Percentiles rank a stretch among this genome's conserved stretches.
Evolutionary conservation across 2,888 invertebrate genomes (phyloP).

Genomic region (Hyppa rectilinea): DNA sequence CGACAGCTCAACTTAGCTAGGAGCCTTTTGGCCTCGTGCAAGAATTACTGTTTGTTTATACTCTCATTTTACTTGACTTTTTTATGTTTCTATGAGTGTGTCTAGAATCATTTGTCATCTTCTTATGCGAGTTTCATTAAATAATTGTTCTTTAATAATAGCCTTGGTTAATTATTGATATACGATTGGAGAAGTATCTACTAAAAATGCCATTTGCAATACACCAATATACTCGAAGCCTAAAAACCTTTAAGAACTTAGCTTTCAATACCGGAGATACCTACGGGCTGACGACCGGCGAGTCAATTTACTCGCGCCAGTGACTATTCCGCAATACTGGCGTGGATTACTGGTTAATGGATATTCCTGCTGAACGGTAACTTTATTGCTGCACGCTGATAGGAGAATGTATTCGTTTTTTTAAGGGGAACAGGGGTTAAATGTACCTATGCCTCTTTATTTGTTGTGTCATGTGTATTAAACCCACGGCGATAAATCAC

Average conservation of each 20-base stretch:
- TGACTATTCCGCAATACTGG: conserved; percentile 31
- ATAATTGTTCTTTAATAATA: no score
- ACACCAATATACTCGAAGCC: background rate
- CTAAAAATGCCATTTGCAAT: no score
- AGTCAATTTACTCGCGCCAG: conserved; percentile 24
- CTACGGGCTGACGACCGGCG: conserved; percentile 15
- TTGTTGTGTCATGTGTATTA: background rate
- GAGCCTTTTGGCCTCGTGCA: no score
- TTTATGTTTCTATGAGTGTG: no score
- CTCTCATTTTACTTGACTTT: no score
- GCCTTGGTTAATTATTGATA: no score
- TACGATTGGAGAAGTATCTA: background rate
- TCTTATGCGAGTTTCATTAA: no score
- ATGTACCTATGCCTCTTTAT: background rate
- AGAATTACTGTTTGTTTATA: no score
- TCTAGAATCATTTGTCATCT: no score
- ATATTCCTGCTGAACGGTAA: conserved; percentile 32
- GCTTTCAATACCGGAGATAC: background rate
- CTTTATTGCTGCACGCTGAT: conserved; percentile 28
- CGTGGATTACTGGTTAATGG: conserved; percentile 31
- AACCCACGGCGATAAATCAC: no score
- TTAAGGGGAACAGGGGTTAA: background rate
- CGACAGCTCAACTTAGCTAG: no score
- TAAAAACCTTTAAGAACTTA: background rate
- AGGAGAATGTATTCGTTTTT: background rate